phyloP scores from a whole-genome alignment of 2,113 vertebrate species.

The Lepus europaeus region DNA sequence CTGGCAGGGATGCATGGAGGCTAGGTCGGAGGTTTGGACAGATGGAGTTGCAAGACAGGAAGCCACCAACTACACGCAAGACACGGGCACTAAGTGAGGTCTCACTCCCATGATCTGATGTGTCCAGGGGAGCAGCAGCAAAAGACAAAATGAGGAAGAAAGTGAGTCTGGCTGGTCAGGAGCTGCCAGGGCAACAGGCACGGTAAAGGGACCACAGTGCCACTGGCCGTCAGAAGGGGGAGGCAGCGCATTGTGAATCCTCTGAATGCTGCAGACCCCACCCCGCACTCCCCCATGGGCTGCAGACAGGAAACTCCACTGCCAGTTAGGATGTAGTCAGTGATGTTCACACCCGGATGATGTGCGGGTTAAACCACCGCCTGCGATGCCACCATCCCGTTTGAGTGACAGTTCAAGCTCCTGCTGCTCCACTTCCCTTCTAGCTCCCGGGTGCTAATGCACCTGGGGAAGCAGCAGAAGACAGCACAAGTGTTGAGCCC shows the following conservation, averaged over 20 bases:
- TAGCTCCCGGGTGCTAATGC: too few relatives aligned
- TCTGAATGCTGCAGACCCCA: too few relatives aligned
- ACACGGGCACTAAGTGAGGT: neutral
- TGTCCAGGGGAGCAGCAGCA: slow-evolving; percentile 22
- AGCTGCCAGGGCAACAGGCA: neutral
- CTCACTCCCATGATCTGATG: neutral
- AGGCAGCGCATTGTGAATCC: neutral
- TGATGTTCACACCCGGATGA: neutral
- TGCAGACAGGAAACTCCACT: neutral
- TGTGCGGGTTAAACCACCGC: too few relatives aligned
- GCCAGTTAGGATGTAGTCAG: neutral
- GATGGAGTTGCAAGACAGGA: neutral
- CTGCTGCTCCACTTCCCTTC: too few relatives aligned
- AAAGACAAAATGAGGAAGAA: neutral
- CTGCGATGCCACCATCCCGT: too few relatives aligned
- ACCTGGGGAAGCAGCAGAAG: too few relatives aligned
- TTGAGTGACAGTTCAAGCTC: too few relatives aligned
- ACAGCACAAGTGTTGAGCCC: too few relatives aligned
- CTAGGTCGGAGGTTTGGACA: neutral
- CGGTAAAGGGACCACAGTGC: neutral
- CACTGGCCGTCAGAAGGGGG: accelerated
- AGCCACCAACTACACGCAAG: neutral
- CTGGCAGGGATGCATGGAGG: neutral
- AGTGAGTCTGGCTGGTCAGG: neutral
- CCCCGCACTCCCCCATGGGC: neutral